These are phyloP conservation scores for Antheraea assamensis DNA, from an alignment of 2,888 invertebrate species.

Conservation along the genomic window DNA sequence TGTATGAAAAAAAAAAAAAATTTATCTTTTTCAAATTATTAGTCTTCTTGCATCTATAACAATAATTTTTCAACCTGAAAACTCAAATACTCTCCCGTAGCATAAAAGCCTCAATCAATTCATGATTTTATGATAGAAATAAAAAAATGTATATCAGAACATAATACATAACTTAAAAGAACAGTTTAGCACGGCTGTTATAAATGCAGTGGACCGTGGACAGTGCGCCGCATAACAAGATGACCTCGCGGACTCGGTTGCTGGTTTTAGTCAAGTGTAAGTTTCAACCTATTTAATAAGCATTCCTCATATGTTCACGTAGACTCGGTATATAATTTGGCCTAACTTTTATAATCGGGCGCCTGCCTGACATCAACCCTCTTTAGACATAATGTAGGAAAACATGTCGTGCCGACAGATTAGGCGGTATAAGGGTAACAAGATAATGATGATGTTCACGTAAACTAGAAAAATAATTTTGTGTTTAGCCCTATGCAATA, in stretches of 20 bases:
- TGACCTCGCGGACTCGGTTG: constrained; percentile 13
- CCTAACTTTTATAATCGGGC: too few species aligned
- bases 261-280: background rate
- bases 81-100: too few species aligned
- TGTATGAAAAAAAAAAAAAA: too few species aligned
- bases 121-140: background rate
- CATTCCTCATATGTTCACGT: background rate
- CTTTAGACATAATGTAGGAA: too few species aligned
- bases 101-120: background rate
- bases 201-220: constrained; percentile 5
- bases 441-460: background rate
- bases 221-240: background rate
- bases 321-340: background rate
- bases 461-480: background rate
- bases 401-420: too few species aligned
- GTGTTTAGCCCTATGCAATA: background rate
- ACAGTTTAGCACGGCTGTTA: background rate
- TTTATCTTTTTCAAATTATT: too few species aligned
- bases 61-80: background rate
- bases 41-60: background rate
- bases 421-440: too few species aligned
- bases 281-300: constrained; percentile 10
- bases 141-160: background rate
- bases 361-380: too few species aligned
- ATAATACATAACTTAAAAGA: background rate